Conservation (phyloP, 2,888 invertebrate genomes). For the Falcaria lacertinaria region DNA sequence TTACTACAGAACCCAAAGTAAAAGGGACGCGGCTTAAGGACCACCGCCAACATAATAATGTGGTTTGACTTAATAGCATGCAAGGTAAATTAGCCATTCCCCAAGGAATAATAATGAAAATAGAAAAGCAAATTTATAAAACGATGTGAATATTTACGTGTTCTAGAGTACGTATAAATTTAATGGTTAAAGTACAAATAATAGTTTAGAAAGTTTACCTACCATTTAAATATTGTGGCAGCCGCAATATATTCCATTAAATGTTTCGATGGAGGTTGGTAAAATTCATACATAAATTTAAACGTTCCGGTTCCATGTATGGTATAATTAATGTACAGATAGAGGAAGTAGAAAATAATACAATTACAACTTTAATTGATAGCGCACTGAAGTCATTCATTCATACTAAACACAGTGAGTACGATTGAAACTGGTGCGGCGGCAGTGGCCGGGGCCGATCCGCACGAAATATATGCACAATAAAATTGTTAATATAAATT, state of each 20-base stretch:
- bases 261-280: conserved; percentile 42
- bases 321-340: conserved; percentile 65
- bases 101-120: no score
- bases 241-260: conserved; percentile 54
- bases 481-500: conserved; percentile 34
- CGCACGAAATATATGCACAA: conserved; percentile 42
- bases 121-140: no score
- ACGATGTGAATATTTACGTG: no score
- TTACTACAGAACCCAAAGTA: no score
- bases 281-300: conserved; percentile 62
- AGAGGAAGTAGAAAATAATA: conserved; percentile 67
- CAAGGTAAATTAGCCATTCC: no score
- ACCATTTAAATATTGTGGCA: conserved; percentile 66
- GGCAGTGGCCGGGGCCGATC: conserved; percentile 31
- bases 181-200: no score
- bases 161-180: no score
- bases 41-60: no score
- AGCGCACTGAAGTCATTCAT: conserved; percentile 55
- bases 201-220: conserved; percentile 35
- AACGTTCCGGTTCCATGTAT: conserved; percentile 67
- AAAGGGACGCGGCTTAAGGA: no score
- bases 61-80: no score
- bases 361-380: conserved; percentile 65
- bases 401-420: conserved; percentile 40
- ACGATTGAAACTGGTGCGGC: conserved; percentile 24